Evolutionary conservation across 2,888 invertebrate genomes (phyloP).

Genomic region (Mantis religiosa): DNA sequence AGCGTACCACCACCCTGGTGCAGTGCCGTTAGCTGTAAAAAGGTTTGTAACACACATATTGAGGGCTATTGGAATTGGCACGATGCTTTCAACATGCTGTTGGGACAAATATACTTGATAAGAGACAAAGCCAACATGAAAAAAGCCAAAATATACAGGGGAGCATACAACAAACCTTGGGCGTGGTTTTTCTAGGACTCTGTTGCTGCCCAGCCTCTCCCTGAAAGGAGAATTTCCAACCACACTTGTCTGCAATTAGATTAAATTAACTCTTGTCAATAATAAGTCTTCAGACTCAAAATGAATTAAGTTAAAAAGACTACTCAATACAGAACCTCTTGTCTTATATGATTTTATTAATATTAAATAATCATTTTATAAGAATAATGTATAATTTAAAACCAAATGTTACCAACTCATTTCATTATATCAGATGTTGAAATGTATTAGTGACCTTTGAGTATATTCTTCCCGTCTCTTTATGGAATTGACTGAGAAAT

Average conservation of each 20-base stretch:
- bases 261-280: conserved; percentile 38
- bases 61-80: background rate
- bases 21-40: background rate
- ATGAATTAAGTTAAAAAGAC: background rate
- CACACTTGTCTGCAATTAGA: conserved; percentile 53
- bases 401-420: too few species aligned
- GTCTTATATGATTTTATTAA: background rate
- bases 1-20: background rate
- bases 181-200: conserved; percentile 73
- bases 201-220: conserved; percentile 84
- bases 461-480: too few species aligned
- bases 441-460: too few species aligned
- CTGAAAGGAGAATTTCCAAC: conserved; percentile 77
- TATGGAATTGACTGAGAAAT: too few species aligned
- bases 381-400: too few species aligned
- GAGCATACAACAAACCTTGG: conserved; percentile 64
- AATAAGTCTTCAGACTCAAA: conserved; percentile 48
- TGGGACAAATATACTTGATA: background rate
- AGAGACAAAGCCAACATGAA: background rate
- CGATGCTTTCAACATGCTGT: conserved; percentile 15
- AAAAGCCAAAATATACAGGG: background rate
- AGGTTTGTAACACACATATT: background rate
- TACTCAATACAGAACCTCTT: background rate
- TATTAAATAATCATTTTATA: background rate
- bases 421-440: too few species aligned